Evolutionary conservation across 2,888 invertebrate species (phyloP).

Genomic region (Muschampia plurimacula): DNA sequence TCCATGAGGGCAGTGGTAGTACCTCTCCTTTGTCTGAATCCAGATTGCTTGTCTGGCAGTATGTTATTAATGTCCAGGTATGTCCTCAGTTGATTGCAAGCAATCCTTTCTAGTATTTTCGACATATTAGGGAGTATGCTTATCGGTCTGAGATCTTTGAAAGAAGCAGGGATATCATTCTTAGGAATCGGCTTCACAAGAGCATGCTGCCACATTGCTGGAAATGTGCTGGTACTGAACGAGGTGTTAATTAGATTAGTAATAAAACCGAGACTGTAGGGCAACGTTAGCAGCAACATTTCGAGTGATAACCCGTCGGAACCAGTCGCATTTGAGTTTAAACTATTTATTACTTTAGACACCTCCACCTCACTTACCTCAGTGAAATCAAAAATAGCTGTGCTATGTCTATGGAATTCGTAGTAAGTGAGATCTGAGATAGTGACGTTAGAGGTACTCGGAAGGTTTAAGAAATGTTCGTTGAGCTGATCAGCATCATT

Average conservation of each 20-base stretch:
- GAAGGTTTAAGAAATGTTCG: background rate
- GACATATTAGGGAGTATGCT: conserved; percentile 3
- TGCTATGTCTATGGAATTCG: background rate
- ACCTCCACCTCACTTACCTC: background rate
- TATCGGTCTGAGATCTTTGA: conserved; percentile 1
- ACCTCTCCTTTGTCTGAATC: background rate
- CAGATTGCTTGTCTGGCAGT: background rate
- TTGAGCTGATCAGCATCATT: background rate
- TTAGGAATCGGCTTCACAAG: background rate
- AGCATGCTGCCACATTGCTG: background rate
- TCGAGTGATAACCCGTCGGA: background rate
- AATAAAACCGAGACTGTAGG: background rate
- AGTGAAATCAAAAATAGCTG: background rate
- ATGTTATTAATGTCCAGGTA: background rate
- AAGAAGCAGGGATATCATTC: background rate
- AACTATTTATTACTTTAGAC: background rate
- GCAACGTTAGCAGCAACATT: background rate
- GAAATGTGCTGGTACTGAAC: background rate
- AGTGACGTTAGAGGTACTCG: background rate
- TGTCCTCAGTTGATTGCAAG: background rate
- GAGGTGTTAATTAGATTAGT: background rate
- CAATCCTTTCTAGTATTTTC: background rate
- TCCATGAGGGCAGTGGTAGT: background rate
- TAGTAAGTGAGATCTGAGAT: background rate
- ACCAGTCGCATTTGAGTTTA: background rate